Conservation (phyloP, 2,113 vertebrate genomes). For the Oreocharis arfaki region DNA sequence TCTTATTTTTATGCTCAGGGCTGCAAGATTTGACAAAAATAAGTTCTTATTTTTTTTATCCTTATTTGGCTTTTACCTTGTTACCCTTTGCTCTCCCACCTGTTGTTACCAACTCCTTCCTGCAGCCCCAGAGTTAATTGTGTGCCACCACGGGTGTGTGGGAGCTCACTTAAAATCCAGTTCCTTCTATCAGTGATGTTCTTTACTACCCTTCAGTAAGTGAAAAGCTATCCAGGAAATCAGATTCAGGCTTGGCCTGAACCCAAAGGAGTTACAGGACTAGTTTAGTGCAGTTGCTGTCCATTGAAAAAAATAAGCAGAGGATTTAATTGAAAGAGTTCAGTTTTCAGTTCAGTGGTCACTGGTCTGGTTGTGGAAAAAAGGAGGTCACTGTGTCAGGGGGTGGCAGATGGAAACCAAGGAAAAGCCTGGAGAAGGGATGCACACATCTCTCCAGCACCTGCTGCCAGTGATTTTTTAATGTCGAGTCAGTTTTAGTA, state of each 20-base stretch:
- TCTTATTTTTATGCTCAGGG: not conserved
- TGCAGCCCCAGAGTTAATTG: not conserved
- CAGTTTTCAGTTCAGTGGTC: not conserved
- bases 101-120: not conserved
- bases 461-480: not conserved
- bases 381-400: not conserved
- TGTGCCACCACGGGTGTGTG: not conserved
- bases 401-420: not conserved
- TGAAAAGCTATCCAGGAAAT: not conserved
- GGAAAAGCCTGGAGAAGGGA: not conserved
- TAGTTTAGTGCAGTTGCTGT: not conserved
- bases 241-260: not conserved
- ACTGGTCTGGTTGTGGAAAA: not conserved
- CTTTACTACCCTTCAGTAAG: not conserved
- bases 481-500: not conserved
- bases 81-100: not conserved
- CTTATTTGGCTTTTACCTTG: not conserved
- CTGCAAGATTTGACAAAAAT: not conserved
- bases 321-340: not conserved
- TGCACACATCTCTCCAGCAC: not conserved
- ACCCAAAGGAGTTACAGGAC: not conserved
- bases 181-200: not conserved
- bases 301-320: not conserved
- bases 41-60: not conserved
- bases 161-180: not conserved